Evolutionary conservation across 92 coral and sea anemone species (phyloP).

Genomic region (Paragorgia papillata): DNA sequence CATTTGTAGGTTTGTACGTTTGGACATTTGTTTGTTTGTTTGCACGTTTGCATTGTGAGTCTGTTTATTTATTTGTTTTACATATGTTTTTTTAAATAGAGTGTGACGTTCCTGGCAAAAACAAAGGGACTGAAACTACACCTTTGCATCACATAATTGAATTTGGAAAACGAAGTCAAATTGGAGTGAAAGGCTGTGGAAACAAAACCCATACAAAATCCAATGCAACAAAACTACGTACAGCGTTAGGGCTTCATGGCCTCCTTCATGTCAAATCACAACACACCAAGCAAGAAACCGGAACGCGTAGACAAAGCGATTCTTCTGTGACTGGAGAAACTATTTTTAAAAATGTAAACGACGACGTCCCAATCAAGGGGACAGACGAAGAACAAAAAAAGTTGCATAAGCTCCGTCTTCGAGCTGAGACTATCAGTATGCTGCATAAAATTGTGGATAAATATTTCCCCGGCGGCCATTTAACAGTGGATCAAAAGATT

Average conservation of each 20-base stretch:
- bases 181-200: conserved; percentile 6
- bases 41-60: too few species aligned
- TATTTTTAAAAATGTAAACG: neutral
- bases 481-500: conserved; percentile 33
- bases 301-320: neutral
- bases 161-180: conserved; percentile 29
- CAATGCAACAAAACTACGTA: neutral
- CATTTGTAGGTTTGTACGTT: too few species aligned
- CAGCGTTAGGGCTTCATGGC: conserved; percentile 28
- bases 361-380: neutral
- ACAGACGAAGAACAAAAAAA: neutral
- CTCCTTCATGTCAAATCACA: conserved; percentile 27
- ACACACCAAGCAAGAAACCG: neutral
- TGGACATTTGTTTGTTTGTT: too few species aligned
- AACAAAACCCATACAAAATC: neutral
- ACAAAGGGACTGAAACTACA: neutral
- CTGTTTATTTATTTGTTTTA: too few species aligned
- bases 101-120: neutral
- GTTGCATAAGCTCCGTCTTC: conserved; percentile 25
- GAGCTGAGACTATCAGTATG: conserved; percentile 45
- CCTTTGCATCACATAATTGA: conserved; percentile 43
- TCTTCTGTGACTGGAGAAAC: neutral
- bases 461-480: conserved; percentile 39
- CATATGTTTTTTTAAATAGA: neutral
- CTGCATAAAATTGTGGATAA: conserved; percentile 39